phyloP scores from a whole-genome alignment of 1,140 invertebrate genomes.

The Pteromalus puparum region DNA sequence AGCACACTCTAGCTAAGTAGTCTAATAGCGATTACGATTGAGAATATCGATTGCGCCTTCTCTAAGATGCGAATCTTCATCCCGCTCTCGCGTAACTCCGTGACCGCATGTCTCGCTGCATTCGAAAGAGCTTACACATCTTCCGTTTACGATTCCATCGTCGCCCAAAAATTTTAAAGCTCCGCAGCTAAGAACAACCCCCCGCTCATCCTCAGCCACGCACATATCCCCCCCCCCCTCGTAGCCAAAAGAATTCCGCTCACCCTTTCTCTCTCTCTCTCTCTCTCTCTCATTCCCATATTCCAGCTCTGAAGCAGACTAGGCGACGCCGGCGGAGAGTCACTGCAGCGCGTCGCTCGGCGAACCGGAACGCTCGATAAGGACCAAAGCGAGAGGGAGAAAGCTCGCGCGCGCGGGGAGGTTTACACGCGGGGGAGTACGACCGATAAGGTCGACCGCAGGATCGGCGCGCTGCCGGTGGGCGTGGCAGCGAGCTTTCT shows the following conservation, averaged over 20 bases:
- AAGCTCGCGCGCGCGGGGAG: background rate
- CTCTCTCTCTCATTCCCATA: background rate
- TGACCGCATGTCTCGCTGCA: too few relatives aligned
- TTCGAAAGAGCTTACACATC: too few relatives aligned
- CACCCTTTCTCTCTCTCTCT: background rate
- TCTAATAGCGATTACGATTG: constrained; percentile 18
- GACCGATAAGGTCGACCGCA: constrained; percentile 59
- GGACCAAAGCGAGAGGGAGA: constrained; percentile 45
- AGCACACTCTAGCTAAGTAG: constrained; percentile 40
- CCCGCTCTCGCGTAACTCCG: too few relatives aligned
- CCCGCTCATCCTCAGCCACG: background rate
- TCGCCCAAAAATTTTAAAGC: background rate
- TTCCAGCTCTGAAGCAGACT: background rate
- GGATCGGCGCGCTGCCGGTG: constrained; percentile 41
- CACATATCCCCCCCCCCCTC: background rate
- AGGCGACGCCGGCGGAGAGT: constrained; percentile 14
- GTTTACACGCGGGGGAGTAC: background rate
- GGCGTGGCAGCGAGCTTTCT: constrained; percentile 52
- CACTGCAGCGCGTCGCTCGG: constrained; percentile 49
- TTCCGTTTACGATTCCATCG: too few relatives aligned
- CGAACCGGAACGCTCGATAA: constrained; percentile 66
- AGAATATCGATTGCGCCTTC: background rate
- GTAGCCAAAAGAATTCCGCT: background rate
- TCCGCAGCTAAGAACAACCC: background rate
- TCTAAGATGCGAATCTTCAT: background rate